Evolutionary conservation across 1,140 invertebrate genomes (phyloP), one percentile per base, ranked within the genome.

Genomic region (Hylaeus anthracinus): DNA sequence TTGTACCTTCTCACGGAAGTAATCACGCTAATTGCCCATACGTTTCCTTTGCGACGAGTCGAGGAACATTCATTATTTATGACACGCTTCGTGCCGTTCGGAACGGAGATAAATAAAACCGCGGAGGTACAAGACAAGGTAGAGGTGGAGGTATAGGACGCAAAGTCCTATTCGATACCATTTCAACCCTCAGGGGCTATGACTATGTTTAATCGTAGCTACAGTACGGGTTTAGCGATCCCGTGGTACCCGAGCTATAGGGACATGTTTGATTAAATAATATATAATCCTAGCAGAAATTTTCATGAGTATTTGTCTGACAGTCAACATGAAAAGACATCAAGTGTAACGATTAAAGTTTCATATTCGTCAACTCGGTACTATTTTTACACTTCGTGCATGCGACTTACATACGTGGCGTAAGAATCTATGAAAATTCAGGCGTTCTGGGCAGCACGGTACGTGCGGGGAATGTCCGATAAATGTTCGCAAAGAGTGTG

Each of bases 341-440:
- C 26, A 26, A 0, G 26, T 26, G 26, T 26, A 26, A 26, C 26
- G 26, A 26, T 26, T 26, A 26, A 26, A 26, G 26, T 26, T 26
- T 26, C 26, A 26, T 26, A 26, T 26, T 26, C 26, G 26, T 26
- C 26, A 26, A 26, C 26, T 26, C 26, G 26, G 26, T 26, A 26
- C 26, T 26, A 26, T 26, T 26, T 26, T 26, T 26, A 26, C 26
- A 26, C 26, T 10, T 15, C 37, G 77, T 43, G 8, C 45, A 8
- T 48, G 5, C 45, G 45, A 48, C 51, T 15, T 43, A 5, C 6
- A n/a, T 72, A 26, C 26, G 26, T 66, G 37, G 37, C 39, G 39
- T 51, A 53, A 78, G 69, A 72, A 78, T 82, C 74, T 72, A 82
- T 66, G 67, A 48, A 72, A 79, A 79, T 72, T 51, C 67, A 53